Conservation (phyloP, 2,888 invertebrate species). For the Neoaliturus tenellus region DNA sequence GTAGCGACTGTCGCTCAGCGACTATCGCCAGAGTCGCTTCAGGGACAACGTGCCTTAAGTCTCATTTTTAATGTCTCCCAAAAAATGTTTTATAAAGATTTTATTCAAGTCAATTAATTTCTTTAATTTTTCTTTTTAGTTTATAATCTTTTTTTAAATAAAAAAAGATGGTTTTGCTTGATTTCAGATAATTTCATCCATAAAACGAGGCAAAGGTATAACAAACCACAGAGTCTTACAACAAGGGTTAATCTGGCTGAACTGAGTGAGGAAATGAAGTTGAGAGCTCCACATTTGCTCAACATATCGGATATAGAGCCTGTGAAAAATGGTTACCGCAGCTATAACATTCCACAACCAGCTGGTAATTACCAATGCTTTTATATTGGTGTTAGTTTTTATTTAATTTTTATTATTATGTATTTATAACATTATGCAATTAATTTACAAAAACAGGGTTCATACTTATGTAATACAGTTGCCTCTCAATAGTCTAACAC, state of each 20-base stretch:
- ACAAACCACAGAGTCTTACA: constrained; percentile 69
- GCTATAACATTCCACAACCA: constrained; percentile 64
- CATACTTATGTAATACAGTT: no score
- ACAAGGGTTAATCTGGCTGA: constrained; percentile 69
- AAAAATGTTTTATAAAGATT: neutral
- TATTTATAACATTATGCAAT: no score
- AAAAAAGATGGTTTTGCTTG: no score
- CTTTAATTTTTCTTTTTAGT: no score
- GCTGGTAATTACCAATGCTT: constrained; percentile 66
- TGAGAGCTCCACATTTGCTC: constrained; percentile 67
- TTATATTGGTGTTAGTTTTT: no score
- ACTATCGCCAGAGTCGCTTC: no score
- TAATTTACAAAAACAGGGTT: no score
- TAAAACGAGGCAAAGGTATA: constrained; percentile 68
- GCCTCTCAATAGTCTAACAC: no score
- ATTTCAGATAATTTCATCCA: constrained; percentile 69
- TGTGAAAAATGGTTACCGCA: constrained; percentile 65
- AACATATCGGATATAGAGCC: constrained; percentile 67
- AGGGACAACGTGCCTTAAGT: no score
- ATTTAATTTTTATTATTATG: no score
- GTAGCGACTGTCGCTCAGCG: no score
- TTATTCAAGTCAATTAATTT: neutral
- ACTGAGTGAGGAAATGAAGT: constrained; percentile 68
- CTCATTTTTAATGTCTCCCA: neutral
- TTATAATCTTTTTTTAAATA: no score